Conservation (phyloP, 2,797 vertebrate genomes). For the Sebastes cheni region DNA sequence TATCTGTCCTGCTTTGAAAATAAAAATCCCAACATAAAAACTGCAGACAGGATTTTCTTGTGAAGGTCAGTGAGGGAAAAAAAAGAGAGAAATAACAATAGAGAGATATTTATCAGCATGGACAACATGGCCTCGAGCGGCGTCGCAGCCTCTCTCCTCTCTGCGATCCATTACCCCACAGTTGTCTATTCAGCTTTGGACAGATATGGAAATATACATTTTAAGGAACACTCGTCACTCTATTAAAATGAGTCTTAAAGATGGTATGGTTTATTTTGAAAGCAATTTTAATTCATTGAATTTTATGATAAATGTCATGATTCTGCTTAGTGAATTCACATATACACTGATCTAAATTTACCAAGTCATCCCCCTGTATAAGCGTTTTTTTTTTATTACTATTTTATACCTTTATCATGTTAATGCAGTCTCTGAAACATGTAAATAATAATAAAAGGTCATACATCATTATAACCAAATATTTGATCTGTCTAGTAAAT, state of each 20-base stretch:
- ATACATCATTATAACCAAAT: background rate
- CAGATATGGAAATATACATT: background rate
- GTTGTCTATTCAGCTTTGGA: background rate
- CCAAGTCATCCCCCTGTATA: background rate
- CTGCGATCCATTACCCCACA: conserved; percentile 9
- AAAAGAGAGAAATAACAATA: background rate
- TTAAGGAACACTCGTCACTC: too few relatives aligned
- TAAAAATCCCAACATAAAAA: background rate
- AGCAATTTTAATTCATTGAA: too few relatives aligned
- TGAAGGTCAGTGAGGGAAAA: background rate
- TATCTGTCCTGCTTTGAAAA: background rate
- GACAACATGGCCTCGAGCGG: conserved; percentile 4
- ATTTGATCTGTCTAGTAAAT: too few relatives aligned
- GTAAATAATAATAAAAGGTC: background rate
- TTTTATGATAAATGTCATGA: too few relatives aligned
- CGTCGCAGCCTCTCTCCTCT: conserved; percentile 9
- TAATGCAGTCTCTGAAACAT: background rate
- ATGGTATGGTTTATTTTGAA: background rate
- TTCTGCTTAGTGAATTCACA: too few relatives aligned
- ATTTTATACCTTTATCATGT: accelerated
- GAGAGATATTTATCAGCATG: conserved; percentile 21
- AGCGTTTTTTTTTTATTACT: too few relatives aligned
- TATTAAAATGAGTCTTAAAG: background rate
- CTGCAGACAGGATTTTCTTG: background rate
- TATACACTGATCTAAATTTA: too few relatives aligned